Conservation (phyloP, 2,888 invertebrate genomes). For the Anorthoa munda region DNA sequence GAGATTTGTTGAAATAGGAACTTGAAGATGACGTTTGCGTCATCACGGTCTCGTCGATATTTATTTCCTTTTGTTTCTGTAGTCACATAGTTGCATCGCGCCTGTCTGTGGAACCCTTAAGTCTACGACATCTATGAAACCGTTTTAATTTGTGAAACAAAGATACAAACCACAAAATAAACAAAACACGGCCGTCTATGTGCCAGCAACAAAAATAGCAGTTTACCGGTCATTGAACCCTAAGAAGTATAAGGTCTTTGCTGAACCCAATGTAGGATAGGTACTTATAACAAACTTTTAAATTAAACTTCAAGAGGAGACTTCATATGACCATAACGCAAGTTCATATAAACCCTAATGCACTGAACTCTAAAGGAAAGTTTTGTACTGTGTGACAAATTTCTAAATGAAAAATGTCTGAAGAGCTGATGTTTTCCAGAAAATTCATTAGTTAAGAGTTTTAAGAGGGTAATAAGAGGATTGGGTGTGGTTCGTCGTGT, state of each 20-base stretch:
- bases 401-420: slow-evolving; percentile 77
- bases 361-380: slow-evolving; percentile 70
- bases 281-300: slow-evolving; percentile 75
- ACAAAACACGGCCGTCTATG: slow-evolving; percentile 1
- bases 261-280: slow-evolving; percentile 64
- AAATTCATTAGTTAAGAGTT: slow-evolving; percentile 55
- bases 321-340: slow-evolving; percentile 73
- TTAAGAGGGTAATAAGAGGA: slow-evolving; percentile 35
- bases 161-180: slow-evolving; percentile 9
- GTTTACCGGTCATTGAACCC: slow-evolving; percentile 70
- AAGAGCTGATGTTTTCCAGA: slow-evolving; percentile 42
- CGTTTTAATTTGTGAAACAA: too few relatives aligned
- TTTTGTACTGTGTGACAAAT: slow-evolving; percentile 74
- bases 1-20: too few relatives aligned
- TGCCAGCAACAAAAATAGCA: slow-evolving; percentile 55
- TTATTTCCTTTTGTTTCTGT: too few relatives aligned
- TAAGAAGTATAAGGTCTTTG: too few relatives aligned
- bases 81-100: too few relatives aligned
- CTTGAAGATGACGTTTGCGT: too few relatives aligned
- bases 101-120: too few relatives aligned
- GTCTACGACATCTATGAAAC: too few relatives aligned
- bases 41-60: too few relatives aligned
- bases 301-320: slow-evolving; percentile 77
- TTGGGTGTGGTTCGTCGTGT: slow-evolving; percentile 17
- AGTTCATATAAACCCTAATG: slow-evolving; percentile 71